Conservation (phyloP, 1,140 invertebrate genomes). For the Teleogryllus occipitalis region DNA sequence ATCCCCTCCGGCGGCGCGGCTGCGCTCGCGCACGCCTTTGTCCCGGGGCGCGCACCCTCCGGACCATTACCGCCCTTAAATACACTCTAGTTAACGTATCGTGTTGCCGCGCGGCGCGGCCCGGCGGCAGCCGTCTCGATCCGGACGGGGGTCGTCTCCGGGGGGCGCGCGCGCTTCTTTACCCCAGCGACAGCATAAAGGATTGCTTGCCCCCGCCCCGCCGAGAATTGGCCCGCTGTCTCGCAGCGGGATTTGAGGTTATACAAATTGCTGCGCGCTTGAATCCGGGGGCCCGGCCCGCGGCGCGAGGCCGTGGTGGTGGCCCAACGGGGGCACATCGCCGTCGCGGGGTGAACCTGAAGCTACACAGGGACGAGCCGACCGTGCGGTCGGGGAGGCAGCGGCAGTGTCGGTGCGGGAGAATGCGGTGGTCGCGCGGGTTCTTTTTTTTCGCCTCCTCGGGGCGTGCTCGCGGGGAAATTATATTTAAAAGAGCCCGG, state of each 20-base stretch:
- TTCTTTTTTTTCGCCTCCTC: background rate
- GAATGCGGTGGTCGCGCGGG: background rate
- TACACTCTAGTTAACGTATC: constrained; percentile 4
- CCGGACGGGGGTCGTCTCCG: no score
- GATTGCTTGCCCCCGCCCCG: background rate
- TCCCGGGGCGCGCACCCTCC: background rate
- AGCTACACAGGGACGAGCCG: no score
- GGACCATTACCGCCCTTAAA: background rate
- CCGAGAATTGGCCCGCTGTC: background rate
- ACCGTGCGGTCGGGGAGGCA: background rate
- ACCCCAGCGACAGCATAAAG: background rate
- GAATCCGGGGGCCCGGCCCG: no score
- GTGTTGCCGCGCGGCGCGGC: background rate
- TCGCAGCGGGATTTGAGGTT: constrained; percentile 3
- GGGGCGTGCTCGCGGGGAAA: background rate
- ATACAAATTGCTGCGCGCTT: background rate
- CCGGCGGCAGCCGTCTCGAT: no score
- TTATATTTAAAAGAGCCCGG: background rate
- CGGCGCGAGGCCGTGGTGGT: no score
- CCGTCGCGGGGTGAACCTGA: no score
- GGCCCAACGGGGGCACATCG: no score
- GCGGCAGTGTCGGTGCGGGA: background rate
- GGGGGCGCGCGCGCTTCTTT: no score
- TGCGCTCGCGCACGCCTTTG: background rate
- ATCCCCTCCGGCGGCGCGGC: no score